Base-by-base conservation (phyloP, 2,888 invertebrate species). In the Cremastobaeus sp. region DNA sequence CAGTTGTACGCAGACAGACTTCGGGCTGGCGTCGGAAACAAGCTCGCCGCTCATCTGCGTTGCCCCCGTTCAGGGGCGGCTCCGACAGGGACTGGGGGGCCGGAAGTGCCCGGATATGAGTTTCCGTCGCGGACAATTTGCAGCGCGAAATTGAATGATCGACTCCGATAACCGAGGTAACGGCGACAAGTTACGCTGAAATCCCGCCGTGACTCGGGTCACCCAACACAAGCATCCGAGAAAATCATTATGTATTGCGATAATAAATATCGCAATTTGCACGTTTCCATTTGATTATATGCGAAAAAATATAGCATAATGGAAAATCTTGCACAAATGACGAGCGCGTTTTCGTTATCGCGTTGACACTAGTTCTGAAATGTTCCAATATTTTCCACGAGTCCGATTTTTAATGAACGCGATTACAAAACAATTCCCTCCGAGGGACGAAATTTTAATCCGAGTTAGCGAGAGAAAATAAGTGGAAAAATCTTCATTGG, bases 121-220 rank as follows among this genome's bases (percentile, higher is more conserved):
- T 92, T 93, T 92, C 92, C 93, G 93, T 92, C 93, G 92, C 92
- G 93, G 92, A 93, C 93, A 93, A 93, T 93, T 93, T 93, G 91
- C 90, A 89, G 88, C 88, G 89, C 90, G 90, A 91, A 91, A 91
- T 91, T 91, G 91, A 90, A 91, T 90, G 85, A 87, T 86, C 86
- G 86, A 85, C 84, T 86, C 78, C 83, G 87, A 84, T 86, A 86
- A 86, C 81, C 81, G 83, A 82, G 78, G 83, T 78, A 76, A 65
- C 64, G 70, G 57, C 47, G 66, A 71, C 75, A 41, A 68, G 66
- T 72, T 62, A 47, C 52, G 52, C 30, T 55, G 47, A 75, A 77
- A 77, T 73, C 75, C 62, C 64, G 70, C 18, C 47, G 70, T 50
- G 45, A 55, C 71, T 68, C 62, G 65, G 68, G 74, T 76, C 68